Percentiles rank a stretch among this genome's conserved stretches.
Evolutionary conservation across 1,140 invertebrate species (phyloP).

Genomic region (Sycobia sp.): DNA sequence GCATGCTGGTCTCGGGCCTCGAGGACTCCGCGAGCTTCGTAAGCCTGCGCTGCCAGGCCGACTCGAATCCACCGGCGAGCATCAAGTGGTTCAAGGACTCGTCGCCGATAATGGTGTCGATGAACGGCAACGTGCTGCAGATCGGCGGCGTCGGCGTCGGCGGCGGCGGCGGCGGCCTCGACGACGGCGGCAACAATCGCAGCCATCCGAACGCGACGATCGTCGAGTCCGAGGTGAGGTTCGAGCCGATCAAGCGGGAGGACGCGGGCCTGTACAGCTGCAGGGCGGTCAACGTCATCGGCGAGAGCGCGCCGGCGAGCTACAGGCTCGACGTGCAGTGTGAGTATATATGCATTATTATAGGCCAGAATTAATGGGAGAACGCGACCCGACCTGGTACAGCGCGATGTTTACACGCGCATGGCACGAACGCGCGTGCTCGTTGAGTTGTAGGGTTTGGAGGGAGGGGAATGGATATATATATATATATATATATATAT

Average conservation of each 20-base stretch:
- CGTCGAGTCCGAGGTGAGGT: constrained; percentile 67
- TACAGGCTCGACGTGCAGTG: constrained; percentile 87
- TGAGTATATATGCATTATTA: constrained; percentile 69
- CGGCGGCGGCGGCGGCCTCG: too few relatives aligned
- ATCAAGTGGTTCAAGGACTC: constrained; percentile 77
- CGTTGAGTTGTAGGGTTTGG: too few relatives aligned
- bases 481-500: too few relatives aligned
- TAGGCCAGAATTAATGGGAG: too few relatives aligned
- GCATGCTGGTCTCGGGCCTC: constrained; percentile 42
- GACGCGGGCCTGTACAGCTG: constrained; percentile 80
- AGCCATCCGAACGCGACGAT: constrained; percentile 43
- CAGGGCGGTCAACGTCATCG: constrained; percentile 79
- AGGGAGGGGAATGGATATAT: too few relatives aligned
- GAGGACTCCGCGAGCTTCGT: constrained; percentile 65
- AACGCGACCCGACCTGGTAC: too few relatives aligned
- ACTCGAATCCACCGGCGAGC: constrained; percentile 82
- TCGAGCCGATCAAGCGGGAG: constrained; percentile 70
- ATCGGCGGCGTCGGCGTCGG: too few relatives aligned
- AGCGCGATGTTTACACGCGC: too few relatives aligned
- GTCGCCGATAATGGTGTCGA: constrained; percentile 34
- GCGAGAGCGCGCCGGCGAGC: constrained; percentile 76
- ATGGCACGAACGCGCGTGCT: not conserved
- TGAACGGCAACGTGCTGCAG: constrained; percentile 36
- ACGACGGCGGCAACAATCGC: constrained; percentile 32
- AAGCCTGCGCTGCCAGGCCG: constrained; percentile 77